Base-by-base conservation (phyloP, 2,888 invertebrate genomes). In the Andrena chrysosceles region DNA sequence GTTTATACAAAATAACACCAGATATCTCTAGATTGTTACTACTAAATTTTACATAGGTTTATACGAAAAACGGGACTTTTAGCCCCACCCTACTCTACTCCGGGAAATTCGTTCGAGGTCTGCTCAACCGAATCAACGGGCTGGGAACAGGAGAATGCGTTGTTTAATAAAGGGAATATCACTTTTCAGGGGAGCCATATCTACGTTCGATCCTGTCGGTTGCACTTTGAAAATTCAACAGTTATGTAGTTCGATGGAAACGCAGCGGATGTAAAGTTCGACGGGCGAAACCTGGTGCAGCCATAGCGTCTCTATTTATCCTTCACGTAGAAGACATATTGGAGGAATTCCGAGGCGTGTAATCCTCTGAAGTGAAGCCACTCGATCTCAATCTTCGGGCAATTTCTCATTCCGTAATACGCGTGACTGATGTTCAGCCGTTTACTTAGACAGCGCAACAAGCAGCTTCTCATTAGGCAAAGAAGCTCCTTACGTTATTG, bases 391-490 rank as follows among this genome's bases (percentile, higher is more conserved):
- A 81, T 76, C 82, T 81, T 69, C 64, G 69, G n/a, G 70, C 49
- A 81, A 82, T 82, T 81, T 63, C 81, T 81, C 81, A 54, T 81
- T 75, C 70, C 59, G 66, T 72, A 62, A 74, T 70, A 67, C 56
- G 7, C 35, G 29, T 70, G 73, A 70, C 72, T 59, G 73, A 82
- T 77, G 72, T 66, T 35, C 64, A 56, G 60, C 52, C 72, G 33
- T 59, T 66, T 52, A 16, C 60, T 33, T 23, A 35, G 69, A 77
- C 66, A 56, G 60, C 56, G 77, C 77, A 82, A 73, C 82, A 70
- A 82, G 64, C 77, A 35, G 83, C 69, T 77, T 77, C 73, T 82
- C 77, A 77, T 83, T 83, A 77, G 59, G 77, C 49, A 62, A 82
- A 77, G 73, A 83, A 83, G 69, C 83, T 56, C 48, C 48, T 70